Base-by-base conservation (phyloP, 2,888 invertebrate species). In the Zaprionus lineosus region DNA sequence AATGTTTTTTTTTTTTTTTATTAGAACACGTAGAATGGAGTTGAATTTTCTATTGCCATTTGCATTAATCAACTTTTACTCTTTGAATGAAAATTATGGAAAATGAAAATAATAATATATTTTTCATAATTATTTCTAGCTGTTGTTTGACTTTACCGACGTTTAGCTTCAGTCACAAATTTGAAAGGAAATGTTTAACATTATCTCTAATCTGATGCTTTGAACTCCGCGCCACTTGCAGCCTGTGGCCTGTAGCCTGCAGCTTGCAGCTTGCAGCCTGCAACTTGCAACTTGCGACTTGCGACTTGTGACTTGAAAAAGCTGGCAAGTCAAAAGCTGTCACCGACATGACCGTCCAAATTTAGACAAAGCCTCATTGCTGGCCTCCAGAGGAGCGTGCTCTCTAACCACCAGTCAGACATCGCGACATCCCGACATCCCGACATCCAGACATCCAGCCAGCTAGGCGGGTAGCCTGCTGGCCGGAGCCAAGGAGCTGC, bases 341-440 rank as follows among this genome's bases (percentile, higher is more conserved):
- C 84, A 76, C 71, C 57, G 64, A 79, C 84, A 79, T 78, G 78
- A 68, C 84, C 76, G 67, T 76, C 78, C 84, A 83, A 78, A 83
- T 78, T 78, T 78, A 83, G 84, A 79, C 73, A 78, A 83, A 83
- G 84, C 84, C 73, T 70, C 77, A 67, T 70, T 63, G 81, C 66
- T 59, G 67, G 72, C 77, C 66, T 71, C 84, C 77, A 68, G 68
- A 81, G 71, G 56, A 81, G 67, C 52, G 34, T 41, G 44, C 43
- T 44, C 43, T 28, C 14, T 37, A 55, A 51, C 31, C 29, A 19
- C 14, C 34, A n/a, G n/a, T n/a, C n/a, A n/a, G n/a, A n/a, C n/a
- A n/a, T n/a, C n/a, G n/a, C n/a, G n/a, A n/a, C n/a, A n/a, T n/a
- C n/a, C n/a, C n/a, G n/a, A n/a, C n/a, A n/a, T n/a, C n/a, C n/a